Conservation (phyloP, 2,888 invertebrate species). For the Cheilosia vulpina region DNA sequence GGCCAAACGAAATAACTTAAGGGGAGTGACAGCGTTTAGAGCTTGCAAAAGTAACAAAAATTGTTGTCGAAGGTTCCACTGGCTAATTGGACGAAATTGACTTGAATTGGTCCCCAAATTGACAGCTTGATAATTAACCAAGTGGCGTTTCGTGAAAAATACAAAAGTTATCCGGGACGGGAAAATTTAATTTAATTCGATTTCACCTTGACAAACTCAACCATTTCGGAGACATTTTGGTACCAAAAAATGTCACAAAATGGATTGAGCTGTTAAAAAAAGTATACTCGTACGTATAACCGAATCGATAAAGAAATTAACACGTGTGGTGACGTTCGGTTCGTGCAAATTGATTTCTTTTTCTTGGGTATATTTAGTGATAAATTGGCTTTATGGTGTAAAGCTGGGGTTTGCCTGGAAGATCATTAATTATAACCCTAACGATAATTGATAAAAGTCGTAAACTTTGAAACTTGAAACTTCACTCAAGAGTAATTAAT, state of each 20-base stretch:
- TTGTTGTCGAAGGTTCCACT: constrained; percentile 23
- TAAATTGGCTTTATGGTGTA: constrained; percentile 13
- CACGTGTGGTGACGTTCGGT: constrained; percentile 10
- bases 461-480: not conserved
- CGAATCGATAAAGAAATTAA: constrained; percentile 34
- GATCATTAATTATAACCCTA: constrained; percentile 11
- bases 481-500: constrained; percentile 12
- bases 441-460: constrained; percentile 31
- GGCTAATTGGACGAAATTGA: constrained; percentile 49
- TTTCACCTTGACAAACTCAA: constrained; percentile 14
- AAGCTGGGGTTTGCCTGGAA: not conserved
- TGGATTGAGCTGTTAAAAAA: constrained; percentile 14
- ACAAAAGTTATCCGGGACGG: constrained; percentile 9
- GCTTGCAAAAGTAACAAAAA: constrained; percentile 17
- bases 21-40: not conserved
- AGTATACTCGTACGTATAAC: too few relatives aligned
- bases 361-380: not conserved
- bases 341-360: constrained; percentile 19
- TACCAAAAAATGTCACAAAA: constrained; percentile 1
- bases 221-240: not conserved
- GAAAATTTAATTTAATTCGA: constrained; percentile 50
- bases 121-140: constrained; percentile 54
- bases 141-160: not conserved
- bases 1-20: not conserved
- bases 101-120: constrained; percentile 51